phyloP scores from a whole-genome alignment of 2,888 invertebrate genomes.

The Rhogogaster chlorosoma region DNA sequence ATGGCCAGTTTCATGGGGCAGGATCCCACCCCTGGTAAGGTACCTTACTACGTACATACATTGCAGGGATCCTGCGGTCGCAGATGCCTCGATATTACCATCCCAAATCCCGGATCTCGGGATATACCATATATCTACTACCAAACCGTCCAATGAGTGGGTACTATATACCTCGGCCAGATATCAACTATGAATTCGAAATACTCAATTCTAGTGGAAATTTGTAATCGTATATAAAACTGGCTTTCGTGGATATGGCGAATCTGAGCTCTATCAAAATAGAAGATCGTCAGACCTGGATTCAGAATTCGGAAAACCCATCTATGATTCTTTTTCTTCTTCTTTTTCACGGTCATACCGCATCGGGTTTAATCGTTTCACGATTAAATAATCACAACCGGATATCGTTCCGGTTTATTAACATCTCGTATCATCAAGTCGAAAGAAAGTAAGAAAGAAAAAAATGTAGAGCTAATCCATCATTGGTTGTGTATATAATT shows the following conservation, averaged over 20 bases:
- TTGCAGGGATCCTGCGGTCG: background rate
- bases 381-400: too few relatives aligned
- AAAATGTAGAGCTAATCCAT: background rate
- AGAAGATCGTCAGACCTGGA: background rate
- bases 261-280: background rate
- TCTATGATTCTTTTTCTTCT: too few relatives aligned
- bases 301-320: too few relatives aligned
- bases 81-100: slow-evolving; percentile 26
- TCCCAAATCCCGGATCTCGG: slow-evolving; percentile 16
- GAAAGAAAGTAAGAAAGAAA: background rate
- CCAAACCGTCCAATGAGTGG: background rate
- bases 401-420: too few relatives aligned
- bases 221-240: background rate
- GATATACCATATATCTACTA: background rate
- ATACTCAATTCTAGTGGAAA: background rate
- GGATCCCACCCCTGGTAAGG: background rate
- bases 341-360: too few relatives aligned
- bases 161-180: background rate
- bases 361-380: too few relatives aligned
- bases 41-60: background rate
- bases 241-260: background rate
- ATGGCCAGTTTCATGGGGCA: background rate
- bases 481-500: slow-evolving; percentile 1
- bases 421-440: background rate
- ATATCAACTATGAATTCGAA: background rate